Evolutionary conservation across 2,888 invertebrate species (phyloP), one percentile per base, ranked within the genome.

Genomic region (Arrhopalites spinosus): DNA sequence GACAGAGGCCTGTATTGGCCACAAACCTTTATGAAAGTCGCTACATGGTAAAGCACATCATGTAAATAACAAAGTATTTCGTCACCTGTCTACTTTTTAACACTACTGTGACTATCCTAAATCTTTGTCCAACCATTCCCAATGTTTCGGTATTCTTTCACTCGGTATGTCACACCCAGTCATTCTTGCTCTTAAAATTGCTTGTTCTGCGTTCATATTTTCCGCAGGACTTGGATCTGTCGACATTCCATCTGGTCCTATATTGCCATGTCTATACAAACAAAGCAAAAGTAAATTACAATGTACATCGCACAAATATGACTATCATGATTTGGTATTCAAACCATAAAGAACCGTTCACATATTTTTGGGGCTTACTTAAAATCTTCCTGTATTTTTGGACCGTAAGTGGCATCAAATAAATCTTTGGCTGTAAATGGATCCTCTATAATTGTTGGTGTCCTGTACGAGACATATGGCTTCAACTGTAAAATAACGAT

Each of bases 381-480:
- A 20, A 90, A 93, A 85, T 95, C 95, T 69, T 90, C 87, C 0
- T 89, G 88, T 63, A 97, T 92, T 86, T 96, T 94, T 73, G 89
- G 85, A 0, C 90, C 90, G 84, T 96, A 96, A 0, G 94, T 88
- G 0, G 91, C 90, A 84, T 93, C 89, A 84, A 95, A 95, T 64
- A 97, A 87, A 86, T 93, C 92, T 84, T 93, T 85, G 0, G 96
- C 88, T 0, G 95, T 95, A 83, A 95, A 95, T 86, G 93, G 91
- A 0, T 90, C 89, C 84, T 95, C 94, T 15, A 88, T 86, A 0
- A 96, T 90, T 75, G 93, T 91, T 2, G 90, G 88, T 0, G 90
- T 89, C 85, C 90, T 90, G 85, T 98, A 98, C 0, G 96, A 94
- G 0, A 98, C 98, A 84, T 99, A 99, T 0, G 98, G 96, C 85